Evolutionary conservation across 2,797 vertebrate genomes (phyloP).

Genomic region (Momotus momota): DNA sequence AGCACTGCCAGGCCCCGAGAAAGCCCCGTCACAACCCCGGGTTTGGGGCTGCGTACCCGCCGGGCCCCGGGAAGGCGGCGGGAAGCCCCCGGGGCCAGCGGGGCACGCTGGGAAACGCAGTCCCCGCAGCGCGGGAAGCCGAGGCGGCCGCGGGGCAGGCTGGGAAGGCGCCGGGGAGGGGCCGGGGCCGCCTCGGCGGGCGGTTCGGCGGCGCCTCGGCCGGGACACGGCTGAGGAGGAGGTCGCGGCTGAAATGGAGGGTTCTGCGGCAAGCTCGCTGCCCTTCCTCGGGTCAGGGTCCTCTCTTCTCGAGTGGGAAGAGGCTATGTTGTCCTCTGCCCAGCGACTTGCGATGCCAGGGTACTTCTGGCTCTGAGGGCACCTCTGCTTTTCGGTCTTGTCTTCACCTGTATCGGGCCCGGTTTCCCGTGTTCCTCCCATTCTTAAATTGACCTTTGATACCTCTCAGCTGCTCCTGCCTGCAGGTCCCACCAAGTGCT

Average conservation of each 20-base stretch:
- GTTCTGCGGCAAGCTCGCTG: rapidly evolving
- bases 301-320: background rate
- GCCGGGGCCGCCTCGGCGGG: background rate
- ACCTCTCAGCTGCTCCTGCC: background rate
- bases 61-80: too few species aligned
- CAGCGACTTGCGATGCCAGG: rapidly evolving
- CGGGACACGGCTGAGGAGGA: background rate
- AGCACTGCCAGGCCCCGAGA: too few species aligned
- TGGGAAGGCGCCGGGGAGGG: background rate
- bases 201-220: background rate
- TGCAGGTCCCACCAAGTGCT: background rate
- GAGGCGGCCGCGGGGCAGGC: background rate
- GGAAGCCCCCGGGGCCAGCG: background rate
- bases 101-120: background rate
- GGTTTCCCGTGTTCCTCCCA: background rate
- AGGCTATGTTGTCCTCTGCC: background rate
- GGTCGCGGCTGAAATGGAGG: background rate
- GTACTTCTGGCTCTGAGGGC: background rate
- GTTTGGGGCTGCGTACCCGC: too few species aligned
- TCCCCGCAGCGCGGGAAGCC: background rate
- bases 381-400: background rate
- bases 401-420: background rate
- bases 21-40: background rate
- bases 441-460: background rate
- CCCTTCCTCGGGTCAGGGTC: too few species aligned